These are phyloP conservation scores for Eucidaris tribuloides DNA, from an alignment of 35 echinoderm and acorn worm species.

Conservation along the genomic window DNA sequence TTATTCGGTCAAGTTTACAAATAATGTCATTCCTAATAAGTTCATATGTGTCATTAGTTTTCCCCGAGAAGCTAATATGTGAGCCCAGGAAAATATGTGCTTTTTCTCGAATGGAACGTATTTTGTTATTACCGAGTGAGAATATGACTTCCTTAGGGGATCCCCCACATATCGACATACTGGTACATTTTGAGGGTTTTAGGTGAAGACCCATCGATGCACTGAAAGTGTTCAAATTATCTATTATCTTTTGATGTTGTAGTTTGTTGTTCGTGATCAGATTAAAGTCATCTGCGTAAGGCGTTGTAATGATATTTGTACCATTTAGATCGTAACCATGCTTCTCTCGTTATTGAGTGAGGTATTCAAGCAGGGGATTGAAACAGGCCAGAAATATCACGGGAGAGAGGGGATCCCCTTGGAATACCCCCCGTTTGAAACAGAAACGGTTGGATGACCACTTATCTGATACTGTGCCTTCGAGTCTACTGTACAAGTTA, in stretches of 20 bases:
- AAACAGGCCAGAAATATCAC: background rate
- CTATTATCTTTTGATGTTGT: too few relatives aligned
- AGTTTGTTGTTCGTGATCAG: too few relatives aligned
- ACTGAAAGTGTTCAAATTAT: background rate
- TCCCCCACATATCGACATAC: background rate
- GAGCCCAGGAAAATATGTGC: too few relatives aligned
- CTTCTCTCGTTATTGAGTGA: background rate
- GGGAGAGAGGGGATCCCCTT: constrained; percentile 31
- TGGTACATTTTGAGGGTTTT: too few relatives aligned
- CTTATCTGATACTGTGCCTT: background rate
- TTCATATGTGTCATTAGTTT: too few relatives aligned
- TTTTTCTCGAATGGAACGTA: too few relatives aligned
- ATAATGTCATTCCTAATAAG: too few relatives aligned
- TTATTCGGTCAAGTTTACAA: too few relatives aligned
- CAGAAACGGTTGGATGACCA: background rate
- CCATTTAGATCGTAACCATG: too few relatives aligned
- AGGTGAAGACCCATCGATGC: background rate
- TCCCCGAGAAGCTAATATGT: too few relatives aligned
- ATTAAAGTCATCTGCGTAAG: too few relatives aligned
- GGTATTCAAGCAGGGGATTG: background rate
- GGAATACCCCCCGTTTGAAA: constrained; percentile 21
- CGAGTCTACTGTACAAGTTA: constrained; percentile 1
- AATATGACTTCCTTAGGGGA: background rate
- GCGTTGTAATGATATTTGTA: too few relatives aligned
- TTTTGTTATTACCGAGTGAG: background rate